Evolutionary conservation across 53 echinoderm and acorn worm species (phyloP), one percentile per base, ranked within the genome.

Genomic region (Arbacia lixula): DNA sequence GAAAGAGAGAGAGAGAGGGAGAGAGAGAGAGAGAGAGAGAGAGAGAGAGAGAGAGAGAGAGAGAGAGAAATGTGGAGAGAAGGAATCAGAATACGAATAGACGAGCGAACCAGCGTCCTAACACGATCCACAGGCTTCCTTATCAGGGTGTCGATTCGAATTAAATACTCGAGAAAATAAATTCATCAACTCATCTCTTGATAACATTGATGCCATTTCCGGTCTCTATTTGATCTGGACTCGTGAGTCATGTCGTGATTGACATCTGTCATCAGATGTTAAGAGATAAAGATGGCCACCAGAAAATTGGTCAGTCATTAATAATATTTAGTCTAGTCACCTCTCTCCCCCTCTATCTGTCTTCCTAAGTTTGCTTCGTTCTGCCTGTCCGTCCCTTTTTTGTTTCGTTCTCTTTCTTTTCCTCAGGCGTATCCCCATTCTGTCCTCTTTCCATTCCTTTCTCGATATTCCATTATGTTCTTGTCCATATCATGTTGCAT

Each of bases 191-290:
- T 68, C 43, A 68, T 68, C 69, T 68, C 69, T 68, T 68, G 22
- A 22, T 68, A 41, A 42, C 43, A 68, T 68, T 68, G 16, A n/a
- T n/a, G 27, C 39, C 69, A 68, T 68, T 68, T 68, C 69, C 69
- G 68, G 20, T 66, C 43, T 68, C 28, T 68, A 68, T 68, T 68
- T 68, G 69, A 68, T 68, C 36, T 68, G 69, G 69, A n/a, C 43
- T 41, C 43, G 69, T 68, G 43, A 68, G 42, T 40, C 69, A 27
- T 40, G n/a, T n/a, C n/a, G n/a, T 68, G 69, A 68, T 68, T 68
- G 69, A 42, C 69, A 68, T 68, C 25, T 68, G 69, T 41, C 69
- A n/a, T n/a, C n/a, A n/a, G n/a, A n/a, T n/a, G n/a, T n/a, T n/a
- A n/a, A n/a, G n/a, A n/a, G n/a, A n/a, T n/a, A n/a, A n/a, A n/a